Percentiles rank a stretch among this genome's conserved stretches.
Evolutionary conservation across 30 jellyfish, hydroid and myxozoan species (phyloP).

Genomic region (Haliclystus octoradiatus): DNA sequence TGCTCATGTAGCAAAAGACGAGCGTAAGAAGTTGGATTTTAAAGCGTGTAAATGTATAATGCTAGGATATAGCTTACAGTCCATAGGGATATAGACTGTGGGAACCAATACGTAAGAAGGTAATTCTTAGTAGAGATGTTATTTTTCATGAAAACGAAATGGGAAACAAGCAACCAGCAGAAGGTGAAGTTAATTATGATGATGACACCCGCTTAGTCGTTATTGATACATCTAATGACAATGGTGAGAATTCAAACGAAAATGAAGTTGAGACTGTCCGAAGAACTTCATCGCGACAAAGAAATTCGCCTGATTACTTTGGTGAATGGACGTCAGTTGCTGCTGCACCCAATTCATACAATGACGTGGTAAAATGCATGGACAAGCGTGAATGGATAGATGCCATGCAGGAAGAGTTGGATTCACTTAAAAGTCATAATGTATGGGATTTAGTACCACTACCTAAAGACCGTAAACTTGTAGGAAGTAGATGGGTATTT

Average conservation of each 20-base stretch:
- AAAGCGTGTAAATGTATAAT: constrained; percentile 13
- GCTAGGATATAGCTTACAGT: constrained; percentile 16
- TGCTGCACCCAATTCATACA: constrained; percentile 13
- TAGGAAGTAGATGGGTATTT: constrained; percentile 40
- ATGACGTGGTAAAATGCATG: not conserved
- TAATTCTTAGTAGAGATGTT: constrained; percentile 13
- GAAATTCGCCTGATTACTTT: constrained; percentile 16
- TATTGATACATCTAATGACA: not conserved
- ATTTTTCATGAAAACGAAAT: constrained; percentile 1
- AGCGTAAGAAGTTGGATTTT: constrained; percentile 23
- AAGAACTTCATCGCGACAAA: not conserved
- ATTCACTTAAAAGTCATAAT: constrained; percentile 16
- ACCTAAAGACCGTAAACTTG: constrained; percentile 10
- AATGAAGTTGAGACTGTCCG: not conserved
- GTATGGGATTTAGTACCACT: constrained; percentile 36
- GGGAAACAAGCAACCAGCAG: not conserved
- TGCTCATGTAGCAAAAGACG: constrained; percentile 39
- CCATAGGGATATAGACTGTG: constrained; percentile 21
- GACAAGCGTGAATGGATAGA: constrained; percentile 14
- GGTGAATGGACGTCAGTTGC: constrained; percentile 31
- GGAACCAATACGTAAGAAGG: constrained; percentile 5
- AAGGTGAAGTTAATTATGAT: not conserved
- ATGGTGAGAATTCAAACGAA: not conserved
- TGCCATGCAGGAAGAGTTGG: constrained; percentile 29
- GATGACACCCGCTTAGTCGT: too few species aligned